Evolutionary conservation across 1,140 invertebrate genomes (phyloP), one percentile per base, ranked within the genome.

Genomic region (Drosophila tsacasi): DNA sequence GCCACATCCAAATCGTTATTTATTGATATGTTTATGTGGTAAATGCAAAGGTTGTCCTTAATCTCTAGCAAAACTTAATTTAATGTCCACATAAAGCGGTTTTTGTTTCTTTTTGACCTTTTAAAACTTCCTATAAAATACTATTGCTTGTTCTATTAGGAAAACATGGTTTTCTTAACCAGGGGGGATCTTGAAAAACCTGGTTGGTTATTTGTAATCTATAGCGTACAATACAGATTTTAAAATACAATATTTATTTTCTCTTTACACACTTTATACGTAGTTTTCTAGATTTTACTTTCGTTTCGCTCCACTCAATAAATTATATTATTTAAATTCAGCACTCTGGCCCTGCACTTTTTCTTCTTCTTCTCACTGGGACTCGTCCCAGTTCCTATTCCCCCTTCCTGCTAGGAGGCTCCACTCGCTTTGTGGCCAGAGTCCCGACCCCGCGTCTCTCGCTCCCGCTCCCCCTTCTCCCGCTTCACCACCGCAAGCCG

Each of bases 401-500:
- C 37, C 39, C 44, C 46, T 3, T 55, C 62, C 44, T 74, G 71
- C 71, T 74, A 74, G 68, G 71, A 74, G 54, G 37, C 30, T 2
- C n/a, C 73, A 25, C 57, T 40, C n/a, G 54, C n/a, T 21, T 73
- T 73, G 54, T 27, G 54, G 17, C 35, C 44, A 5, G 42, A 17
- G 13, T 63, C 58, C 12, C 50, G 68, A 9, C 21, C 57, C 5
- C 68, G 68, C 17, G 37, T 25, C 55, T 58, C 55, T 9, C 32
- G 32, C 7, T 74, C 61, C 5, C 50, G 55, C 13, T 82, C 63
- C 27, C 74, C 68, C 21, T 84, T 83, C 44, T 86, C 79, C 15
- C 90, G 64, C 65, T 93, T 79, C 13, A 79, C 60, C 5, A 77
- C 60, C 1, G 91, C 79, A 23, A 93, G 39, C 1, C 77, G 80